These are phyloP conservation scores for Dascyllus trimaculatus DNA, from an alignment of 2,113 vertebrate genomes.

Conservation along the genomic window DNA sequence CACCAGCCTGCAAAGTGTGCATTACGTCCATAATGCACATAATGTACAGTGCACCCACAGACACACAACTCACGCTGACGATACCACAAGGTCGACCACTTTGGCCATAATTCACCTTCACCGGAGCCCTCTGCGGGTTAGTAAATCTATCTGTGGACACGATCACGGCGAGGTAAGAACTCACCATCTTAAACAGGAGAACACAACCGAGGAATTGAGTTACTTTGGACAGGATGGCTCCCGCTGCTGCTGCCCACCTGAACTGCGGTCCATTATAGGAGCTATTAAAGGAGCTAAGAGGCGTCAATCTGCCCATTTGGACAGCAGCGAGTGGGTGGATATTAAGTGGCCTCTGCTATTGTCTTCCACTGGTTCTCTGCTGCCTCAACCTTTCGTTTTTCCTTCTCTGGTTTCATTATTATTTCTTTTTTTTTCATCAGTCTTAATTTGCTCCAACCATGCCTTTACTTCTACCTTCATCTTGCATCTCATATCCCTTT, in stretches of 20 bases:
- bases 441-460: slow-evolving; percentile 17
- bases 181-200: slow-evolving; percentile 68
- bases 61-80: slow-evolving; percentile 27
- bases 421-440: background rate
- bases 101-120: slow-evolving; percentile 55
- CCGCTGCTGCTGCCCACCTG: slow-evolving; percentile 54
- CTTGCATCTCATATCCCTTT: slow-evolving; percentile 5
- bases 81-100: slow-evolving; percentile 48
- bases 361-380: slow-evolving; percentile 56
- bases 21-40: background rate
- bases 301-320: slow-evolving; percentile 77
- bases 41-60: slow-evolving; percentile 17
- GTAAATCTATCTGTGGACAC: slow-evolving; percentile 52
- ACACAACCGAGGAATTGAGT: slow-evolving; percentile 64
- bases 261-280: slow-evolving; percentile 62
- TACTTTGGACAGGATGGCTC: slow-evolving; percentile 64
- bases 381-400: slow-evolving; percentile 41
- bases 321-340: slow-evolving; percentile 73
- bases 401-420: slow-evolving; percentile 5
- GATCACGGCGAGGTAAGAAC: slow-evolving; percentile 53
- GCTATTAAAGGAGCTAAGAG: slow-evolving; percentile 73
- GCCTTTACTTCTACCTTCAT: slow-evolving; percentile 10
- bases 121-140: slow-evolving; percentile 47
- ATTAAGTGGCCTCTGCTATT: slow-evolving; percentile 67
- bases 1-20: background rate